A percentile compares a stretch with the other conserved stretches of the same genome.
phyloP scores from a whole-genome alignment of 2,888 invertebrate genomes.

The Nemotelus nigrinus region DNA sequence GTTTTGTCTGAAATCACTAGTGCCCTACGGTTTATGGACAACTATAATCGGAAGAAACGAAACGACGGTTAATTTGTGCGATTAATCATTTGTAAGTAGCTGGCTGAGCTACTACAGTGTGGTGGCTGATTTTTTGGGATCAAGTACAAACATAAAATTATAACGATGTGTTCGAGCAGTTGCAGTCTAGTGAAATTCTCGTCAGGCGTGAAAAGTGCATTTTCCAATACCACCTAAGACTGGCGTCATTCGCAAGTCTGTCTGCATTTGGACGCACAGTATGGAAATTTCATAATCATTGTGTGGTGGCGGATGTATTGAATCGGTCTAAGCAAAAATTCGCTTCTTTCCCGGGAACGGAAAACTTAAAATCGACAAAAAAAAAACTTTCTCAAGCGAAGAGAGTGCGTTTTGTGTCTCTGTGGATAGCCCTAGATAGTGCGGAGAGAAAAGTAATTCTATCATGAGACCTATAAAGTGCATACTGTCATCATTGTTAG shows the following conservation, averaged over 20 bases:
- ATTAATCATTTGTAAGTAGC: too few species aligned
- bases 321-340: slow-evolving; percentile 6
- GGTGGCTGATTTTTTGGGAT: background rate
- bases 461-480: slow-evolving; percentile 46
- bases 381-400: background rate
- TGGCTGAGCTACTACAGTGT: background rate
- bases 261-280: slow-evolving; percentile 17
- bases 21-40: slow-evolving; percentile 18
- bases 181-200: background rate
- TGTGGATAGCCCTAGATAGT: too few species aligned
- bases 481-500: slow-evolving; percentile 34
- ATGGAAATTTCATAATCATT: slow-evolving; percentile 38
- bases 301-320: slow-evolving; percentile 18
- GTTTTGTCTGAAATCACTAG: slow-evolving; percentile 29
- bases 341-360: slow-evolving; percentile 4
- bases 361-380: background rate
- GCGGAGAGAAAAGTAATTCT: background rate
- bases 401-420: too few species aligned
- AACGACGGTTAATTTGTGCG: background rate
- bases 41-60: background rate
- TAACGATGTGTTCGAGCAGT: slow-evolving; percentile 25
- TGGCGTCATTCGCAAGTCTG: background rate
- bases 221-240: slow-evolving; percentile 17
- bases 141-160: slow-evolving; percentile 3
- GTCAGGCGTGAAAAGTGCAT: slow-evolving; percentile 34